Conservation (phyloP, 2,888 invertebrate genomes). For the Eumacrocentrus americanus region DNA sequence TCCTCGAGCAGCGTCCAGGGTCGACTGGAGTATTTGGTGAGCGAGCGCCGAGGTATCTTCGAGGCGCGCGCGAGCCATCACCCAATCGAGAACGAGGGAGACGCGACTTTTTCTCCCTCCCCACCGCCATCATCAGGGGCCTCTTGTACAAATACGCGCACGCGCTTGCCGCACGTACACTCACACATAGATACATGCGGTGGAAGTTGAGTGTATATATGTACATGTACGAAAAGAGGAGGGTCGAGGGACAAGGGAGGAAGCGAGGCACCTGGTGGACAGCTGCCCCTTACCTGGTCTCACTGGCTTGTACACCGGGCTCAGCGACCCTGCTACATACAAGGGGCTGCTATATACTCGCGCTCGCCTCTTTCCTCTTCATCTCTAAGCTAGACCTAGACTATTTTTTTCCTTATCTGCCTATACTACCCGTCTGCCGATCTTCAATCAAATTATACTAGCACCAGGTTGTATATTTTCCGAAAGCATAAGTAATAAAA, state of each 20-base stretch:
- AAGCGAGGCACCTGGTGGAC: conserved; percentile 56
- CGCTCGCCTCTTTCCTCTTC: conserved; percentile 1
- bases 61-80: conserved; percentile 57
- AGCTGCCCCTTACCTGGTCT: conserved; percentile 57
- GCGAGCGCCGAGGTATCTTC: conserved; percentile 51
- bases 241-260: conserved; percentile 32
- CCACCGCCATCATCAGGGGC: conserved; percentile 20
- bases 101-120: conserved; percentile 13
- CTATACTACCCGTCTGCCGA: conserved; percentile 16
- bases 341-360: conserved; percentile 6
- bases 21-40: conserved; percentile 53
- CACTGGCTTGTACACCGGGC: conserved; percentile 49
- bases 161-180: background rate
- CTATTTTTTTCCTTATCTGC: conserved; percentile 23
- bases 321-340: conserved; percentile 29
- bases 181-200: conserved; percentile 6
- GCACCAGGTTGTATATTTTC: too few species aligned
- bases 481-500: too few species aligned
- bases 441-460: background rate
- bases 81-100: conserved; percentile 45
- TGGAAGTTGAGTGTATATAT: conserved; percentile 1
- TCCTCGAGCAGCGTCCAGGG: conserved; percentile 51
- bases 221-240: conserved; percentile 17
- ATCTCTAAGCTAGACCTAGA: conserved; percentile 5
- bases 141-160: conserved; percentile 19